These are phyloP conservation scores for Loripinus fragilis DNA, from an alignment of 2,888 invertebrate genomes.

Conservation along the genomic window DNA sequence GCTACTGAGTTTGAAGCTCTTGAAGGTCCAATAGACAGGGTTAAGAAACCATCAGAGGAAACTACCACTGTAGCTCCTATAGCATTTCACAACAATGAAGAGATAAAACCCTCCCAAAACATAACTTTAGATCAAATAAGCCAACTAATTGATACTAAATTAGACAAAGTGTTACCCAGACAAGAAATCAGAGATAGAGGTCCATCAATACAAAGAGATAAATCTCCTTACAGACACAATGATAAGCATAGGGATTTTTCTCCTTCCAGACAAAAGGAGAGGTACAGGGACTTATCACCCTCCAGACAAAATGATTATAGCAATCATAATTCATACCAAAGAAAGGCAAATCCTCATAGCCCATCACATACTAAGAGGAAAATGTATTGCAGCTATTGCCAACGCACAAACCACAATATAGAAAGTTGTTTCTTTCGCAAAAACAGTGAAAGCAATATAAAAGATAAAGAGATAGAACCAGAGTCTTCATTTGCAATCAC, in stretches of 20 bases:
- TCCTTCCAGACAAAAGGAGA: no score
- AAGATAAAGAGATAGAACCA: neutral
- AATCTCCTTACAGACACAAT: no score
- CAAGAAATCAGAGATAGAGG: no score
- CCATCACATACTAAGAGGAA: neutral
- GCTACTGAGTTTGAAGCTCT: slow-evolving; percentile 13
- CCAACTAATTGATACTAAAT: neutral
- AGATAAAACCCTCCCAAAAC: neutral
- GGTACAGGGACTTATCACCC: neutral
- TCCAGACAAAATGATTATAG: neutral
- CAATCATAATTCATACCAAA: neutral
- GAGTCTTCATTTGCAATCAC: neutral
- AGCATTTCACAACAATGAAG: neutral
- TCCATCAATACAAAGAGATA: no score
- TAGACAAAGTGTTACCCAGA: neutral
- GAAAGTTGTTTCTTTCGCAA: neutral
- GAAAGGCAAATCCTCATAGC: neutral
- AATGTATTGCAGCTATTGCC: neutral
- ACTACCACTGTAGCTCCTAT: neutral
- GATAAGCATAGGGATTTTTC: no score
- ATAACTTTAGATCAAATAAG: neutral
- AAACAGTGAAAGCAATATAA: neutral
- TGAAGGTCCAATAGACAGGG: neutral
- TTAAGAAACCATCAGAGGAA: neutral
- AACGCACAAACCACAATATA: neutral